Percentiles rank a stretch among this genome's conserved stretches.
Evolutionary conservation across 2,797 vertebrate genomes (phyloP).

Genomic region (Coregonus sp.): DNA sequence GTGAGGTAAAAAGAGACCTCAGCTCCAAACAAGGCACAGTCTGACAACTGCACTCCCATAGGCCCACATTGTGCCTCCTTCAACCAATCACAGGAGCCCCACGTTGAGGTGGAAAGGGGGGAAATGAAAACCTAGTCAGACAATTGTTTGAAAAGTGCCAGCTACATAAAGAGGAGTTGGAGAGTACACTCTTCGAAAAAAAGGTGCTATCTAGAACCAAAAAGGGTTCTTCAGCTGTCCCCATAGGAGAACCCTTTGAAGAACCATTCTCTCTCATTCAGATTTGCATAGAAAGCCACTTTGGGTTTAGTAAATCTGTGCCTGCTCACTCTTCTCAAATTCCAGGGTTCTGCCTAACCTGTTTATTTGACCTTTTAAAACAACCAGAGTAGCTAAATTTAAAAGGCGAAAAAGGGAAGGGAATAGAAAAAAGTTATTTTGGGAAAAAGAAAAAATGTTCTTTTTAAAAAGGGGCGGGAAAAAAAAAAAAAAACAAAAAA

Average conservation of each 20-base stretch:
- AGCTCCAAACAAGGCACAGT: slow-evolving; percentile 56
- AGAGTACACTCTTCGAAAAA: slow-evolving; percentile 1
- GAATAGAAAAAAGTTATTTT: too few relatives aligned
- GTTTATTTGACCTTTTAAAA: slow-evolving; percentile 19
- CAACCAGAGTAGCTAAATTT: slow-evolving; percentile 11
- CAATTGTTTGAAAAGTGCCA: slow-evolving; percentile 77
- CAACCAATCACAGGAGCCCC: slow-evolving; percentile 75
- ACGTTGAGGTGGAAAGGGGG: slow-evolving; percentile 61
- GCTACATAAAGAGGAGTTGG: slow-evolving; percentile 58
- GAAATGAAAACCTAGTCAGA: slow-evolving; percentile 46
- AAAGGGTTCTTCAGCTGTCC: too few relatives aligned
- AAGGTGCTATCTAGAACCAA: too few relatives aligned
- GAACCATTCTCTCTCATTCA: slow-evolving; percentile 26
- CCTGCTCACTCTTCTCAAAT: slow-evolving; percentile 28
- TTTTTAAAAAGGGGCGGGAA: too few relatives aligned
- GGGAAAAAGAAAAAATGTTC: too few relatives aligned
- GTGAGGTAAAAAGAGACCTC: slow-evolving; percentile 36
- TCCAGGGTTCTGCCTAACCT: slow-evolving; percentile 5
- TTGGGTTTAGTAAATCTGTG: slow-evolving; percentile 34
- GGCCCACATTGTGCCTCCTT: slow-evolving; percentile 66
- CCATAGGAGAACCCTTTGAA: too few relatives aligned
- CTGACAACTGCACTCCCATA: slow-evolving; percentile 85
- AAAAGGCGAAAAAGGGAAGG: too few relatives aligned
- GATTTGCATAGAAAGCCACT: slow-evolving; percentile 38
- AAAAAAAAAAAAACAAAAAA: too few relatives aligned